Evolutionary conservation across 2,113 vertebrate species (phyloP).

Genomic region (Apeltes quadracus): DNA sequence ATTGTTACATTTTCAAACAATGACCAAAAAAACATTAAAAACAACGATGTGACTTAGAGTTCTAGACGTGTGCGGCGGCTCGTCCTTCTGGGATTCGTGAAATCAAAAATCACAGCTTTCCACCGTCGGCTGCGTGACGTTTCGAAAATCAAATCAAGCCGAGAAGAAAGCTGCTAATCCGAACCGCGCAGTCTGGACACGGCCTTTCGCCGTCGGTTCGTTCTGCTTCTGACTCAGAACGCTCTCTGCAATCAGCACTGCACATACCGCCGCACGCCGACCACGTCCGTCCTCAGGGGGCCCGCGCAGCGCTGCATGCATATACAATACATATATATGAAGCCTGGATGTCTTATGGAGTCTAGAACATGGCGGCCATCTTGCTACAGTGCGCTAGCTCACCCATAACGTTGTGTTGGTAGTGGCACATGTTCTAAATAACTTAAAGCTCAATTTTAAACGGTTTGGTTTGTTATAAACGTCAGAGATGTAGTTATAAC

Average conservation of each 20-base stretch:
- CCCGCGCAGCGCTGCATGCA: conserved; percentile 2
- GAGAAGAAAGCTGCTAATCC: conserved; percentile 20
- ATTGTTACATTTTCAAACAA: conserved; percentile 5
- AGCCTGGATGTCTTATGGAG: no score
- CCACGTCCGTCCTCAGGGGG: background rate
- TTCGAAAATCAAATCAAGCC: conserved; percentile 32
- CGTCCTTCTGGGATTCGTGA: conserved; percentile 1
- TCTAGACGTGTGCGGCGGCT: background rate
- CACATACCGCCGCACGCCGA: conserved; percentile 1
- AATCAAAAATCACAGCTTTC: conserved; percentile 33
- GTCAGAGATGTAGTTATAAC: no score
- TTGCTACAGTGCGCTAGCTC: no score
- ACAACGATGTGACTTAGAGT: conserved; percentile 3
- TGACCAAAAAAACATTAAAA: conserved; percentile 14
- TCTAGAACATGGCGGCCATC: no score
- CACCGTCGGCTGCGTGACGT: conserved; percentile 33
- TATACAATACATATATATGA: background rate
- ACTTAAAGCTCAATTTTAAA: no score
- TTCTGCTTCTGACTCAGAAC: conserved; percentile 28
- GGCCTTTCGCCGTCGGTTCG: conserved; percentile 26
- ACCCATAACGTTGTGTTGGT: no score
- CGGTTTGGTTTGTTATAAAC: no score
- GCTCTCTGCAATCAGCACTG: conserved; percentile 11
- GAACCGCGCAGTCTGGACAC: conserved; percentile 13
- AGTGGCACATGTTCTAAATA: no score